Evolutionary conservation across 1,140 invertebrate species (phyloP).

Genomic region (Brachionus manjavacas): DNA sequence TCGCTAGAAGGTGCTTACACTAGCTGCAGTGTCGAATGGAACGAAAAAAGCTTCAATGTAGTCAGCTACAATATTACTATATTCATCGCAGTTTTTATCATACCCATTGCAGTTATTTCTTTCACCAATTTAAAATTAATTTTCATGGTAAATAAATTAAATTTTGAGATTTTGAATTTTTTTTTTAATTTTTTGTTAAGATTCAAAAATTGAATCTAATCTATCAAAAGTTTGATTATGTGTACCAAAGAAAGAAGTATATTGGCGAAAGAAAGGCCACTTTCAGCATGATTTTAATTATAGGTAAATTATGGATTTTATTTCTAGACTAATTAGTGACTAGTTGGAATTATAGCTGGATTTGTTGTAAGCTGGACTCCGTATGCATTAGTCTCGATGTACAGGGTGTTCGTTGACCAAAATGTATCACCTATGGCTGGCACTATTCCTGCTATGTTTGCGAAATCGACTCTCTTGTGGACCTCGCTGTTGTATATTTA

Average conservation of each 20-base stretch:
- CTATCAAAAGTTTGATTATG: neutral
- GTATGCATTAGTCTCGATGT: conserved; percentile 18
- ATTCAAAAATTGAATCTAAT: conserved; percentile 7
- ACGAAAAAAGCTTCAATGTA: conserved; percentile 32
- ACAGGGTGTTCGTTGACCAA: neutral
- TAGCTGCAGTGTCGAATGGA: conserved; percentile 25
- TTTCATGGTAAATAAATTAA: neutral
- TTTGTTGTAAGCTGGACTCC: conserved; percentile 27
- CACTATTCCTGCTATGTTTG: conserved; percentile 35
- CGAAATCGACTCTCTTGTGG: conserved; percentile 31
- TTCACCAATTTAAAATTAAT: neutral
- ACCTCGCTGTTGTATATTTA: conserved; percentile 30
- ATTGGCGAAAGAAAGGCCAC: conserved; percentile 14
- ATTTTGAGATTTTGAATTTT: neutral
- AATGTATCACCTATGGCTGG: conserved; percentile 1
- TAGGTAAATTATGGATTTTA: neutral
- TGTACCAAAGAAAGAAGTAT: neutral
- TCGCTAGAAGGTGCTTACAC: conserved; percentile 32
- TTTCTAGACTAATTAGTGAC: neutral
- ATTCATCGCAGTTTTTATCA: conserved; percentile 23
- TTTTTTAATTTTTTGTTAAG: neutral
- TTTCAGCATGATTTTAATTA: conserved; percentile 19
- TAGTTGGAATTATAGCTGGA: neutral
- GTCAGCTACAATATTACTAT: conserved; percentile 33
- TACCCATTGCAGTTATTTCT: neutral